Conservation (phyloP, 2,113 vertebrate species). For the Pandion haliaetus region DNA sequence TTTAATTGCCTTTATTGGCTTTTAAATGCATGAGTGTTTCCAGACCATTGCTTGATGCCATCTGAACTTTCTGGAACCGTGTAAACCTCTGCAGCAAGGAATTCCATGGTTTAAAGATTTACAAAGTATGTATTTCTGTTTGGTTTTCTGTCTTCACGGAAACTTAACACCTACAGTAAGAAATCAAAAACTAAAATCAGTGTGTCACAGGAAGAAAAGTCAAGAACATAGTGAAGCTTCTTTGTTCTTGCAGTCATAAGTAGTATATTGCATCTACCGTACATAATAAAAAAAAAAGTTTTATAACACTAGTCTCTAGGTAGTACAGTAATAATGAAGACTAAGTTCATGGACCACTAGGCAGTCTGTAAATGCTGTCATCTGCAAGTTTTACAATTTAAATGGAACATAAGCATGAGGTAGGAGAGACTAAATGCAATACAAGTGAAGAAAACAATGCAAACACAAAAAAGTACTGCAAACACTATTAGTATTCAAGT, state of each 20-base stretch:
- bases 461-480: neutral
- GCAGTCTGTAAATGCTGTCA: neutral
- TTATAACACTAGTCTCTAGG: neutral
- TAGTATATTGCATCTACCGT: no score
- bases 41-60: neutral
- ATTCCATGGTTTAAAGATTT: neutral
- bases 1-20: neutral
- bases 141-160: neutral
- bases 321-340: neutral
- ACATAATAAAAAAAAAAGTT: neutral
- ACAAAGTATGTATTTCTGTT: fast-evolving
- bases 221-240: neutral
- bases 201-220: neutral
- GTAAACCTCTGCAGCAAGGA: neutral
- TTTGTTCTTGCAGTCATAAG: neutral
- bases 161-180: neutral
- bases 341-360: neutral
- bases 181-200: neutral
- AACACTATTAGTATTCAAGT: neutral
- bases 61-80: neutral
- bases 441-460: neutral
- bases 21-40: neutral
- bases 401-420: neutral
- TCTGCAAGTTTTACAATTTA: neutral
- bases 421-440: neutral